Percentiles rank a stretch among this genome's conserved stretches.
Evolutionary conservation across 2,888 invertebrate species (phyloP).

Genomic region (Fragum sueziense): DNA sequence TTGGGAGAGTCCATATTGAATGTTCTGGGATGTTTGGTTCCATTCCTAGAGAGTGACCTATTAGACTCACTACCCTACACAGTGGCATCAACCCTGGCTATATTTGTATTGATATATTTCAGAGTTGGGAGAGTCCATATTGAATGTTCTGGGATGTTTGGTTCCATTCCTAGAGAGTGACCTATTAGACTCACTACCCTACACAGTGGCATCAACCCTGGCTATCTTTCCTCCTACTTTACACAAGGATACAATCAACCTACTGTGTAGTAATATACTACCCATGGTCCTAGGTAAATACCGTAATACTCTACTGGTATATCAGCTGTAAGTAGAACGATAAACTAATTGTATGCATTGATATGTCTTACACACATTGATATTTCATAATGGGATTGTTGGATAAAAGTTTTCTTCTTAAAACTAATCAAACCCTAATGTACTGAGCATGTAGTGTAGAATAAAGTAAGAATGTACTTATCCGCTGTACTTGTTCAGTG

Average conservation of each 20-base stretch:
- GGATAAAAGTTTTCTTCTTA: too few relatives aligned
- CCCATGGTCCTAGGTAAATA: constrained; percentile 91
- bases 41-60: constrained; percentile 97
- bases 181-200: constrained; percentile 96
- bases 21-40: constrained; percentile 95
- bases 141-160: constrained; percentile 96
- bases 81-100: constrained; percentile 96
- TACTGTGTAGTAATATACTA: constrained; percentile 96
- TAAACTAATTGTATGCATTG: too few relatives aligned
- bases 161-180: constrained; percentile 98
- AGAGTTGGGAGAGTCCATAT: constrained; percentile 95
- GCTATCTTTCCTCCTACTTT: constrained; percentile 94
- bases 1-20: constrained; percentile 97
- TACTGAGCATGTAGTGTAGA: too few relatives aligned
- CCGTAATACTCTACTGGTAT: not conserved
- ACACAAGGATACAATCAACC: constrained; percentile 97
- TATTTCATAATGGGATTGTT: too few relatives aligned
- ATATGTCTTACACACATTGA: too few relatives aligned
- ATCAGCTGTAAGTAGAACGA: too few relatives aligned
- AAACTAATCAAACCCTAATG: too few relatives aligned
- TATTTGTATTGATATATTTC: too few relatives aligned
- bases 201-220: constrained; percentile 95
- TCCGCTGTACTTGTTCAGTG: too few relatives aligned
- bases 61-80: constrained; percentile 97
- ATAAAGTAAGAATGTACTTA: too few relatives aligned